Conservation (phyloP, 2,797 vertebrate species). For the Epinephelus malabaricus region DNA sequence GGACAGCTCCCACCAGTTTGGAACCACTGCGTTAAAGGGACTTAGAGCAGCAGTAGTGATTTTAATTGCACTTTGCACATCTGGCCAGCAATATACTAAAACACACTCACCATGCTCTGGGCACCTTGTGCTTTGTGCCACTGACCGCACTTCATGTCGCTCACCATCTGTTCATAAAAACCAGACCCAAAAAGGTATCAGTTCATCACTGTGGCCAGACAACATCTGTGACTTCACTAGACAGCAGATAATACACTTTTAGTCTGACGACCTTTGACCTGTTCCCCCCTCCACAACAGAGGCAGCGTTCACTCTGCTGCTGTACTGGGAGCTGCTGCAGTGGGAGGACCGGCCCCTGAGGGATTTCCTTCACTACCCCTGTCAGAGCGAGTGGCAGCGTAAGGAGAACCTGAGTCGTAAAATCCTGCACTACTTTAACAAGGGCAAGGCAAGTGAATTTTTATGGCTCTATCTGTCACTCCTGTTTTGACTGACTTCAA, state of each 20-base stretch:
- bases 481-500: constrained; percentile 15
- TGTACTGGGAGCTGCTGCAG: constrained; percentile 98
- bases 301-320: constrained; percentile 96
- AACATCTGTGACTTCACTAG: constrained; percentile 28
- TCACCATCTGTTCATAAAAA: constrained; percentile 51
- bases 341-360: constrained; percentile 98
- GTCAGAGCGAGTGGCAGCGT: constrained; percentile 98
- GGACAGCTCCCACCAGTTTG: no score
- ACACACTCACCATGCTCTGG: constrained; percentile 14
- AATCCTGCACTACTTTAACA: constrained; percentile 99
- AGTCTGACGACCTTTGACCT: constrained; percentile 48
- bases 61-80: constrained; percentile 50
- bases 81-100: constrained; percentile 21
- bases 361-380: constrained; percentile 97
- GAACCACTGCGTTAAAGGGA: background rate
- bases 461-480: constrained; percentile 4
- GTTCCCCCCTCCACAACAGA: constrained; percentile 81
- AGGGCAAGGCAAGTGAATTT: constrained; percentile 93
- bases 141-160: constrained; percentile 22
- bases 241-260: constrained; percentile 1
- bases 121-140: constrained; percentile 18
- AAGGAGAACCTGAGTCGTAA: constrained; percentile 98
- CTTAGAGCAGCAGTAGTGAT: constrained; percentile 16
- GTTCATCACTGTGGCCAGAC: constrained; percentile 21
- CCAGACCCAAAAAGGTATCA: constrained; percentile 19